These are phyloP conservation scores for Oreochromis grahami DNA, from an alignment of 2,797 vertebrate genomes.

Conservation along the genomic window DNA sequence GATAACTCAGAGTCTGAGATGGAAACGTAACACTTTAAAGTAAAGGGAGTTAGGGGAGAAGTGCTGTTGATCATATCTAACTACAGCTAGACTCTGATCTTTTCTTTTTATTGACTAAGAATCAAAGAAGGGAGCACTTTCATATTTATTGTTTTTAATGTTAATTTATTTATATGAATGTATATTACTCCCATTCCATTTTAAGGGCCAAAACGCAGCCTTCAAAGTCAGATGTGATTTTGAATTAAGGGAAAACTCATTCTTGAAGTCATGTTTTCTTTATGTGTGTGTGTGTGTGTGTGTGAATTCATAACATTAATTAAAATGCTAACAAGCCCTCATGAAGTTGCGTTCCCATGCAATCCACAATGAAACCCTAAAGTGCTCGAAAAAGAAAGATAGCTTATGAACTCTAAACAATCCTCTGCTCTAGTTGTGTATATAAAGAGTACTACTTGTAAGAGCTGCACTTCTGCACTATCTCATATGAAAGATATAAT, in stretches of 20 bases:
- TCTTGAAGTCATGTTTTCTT: not conserved
- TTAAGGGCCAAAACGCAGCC: slow-evolving; percentile 36
- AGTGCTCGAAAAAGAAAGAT: slow-evolving; percentile 52
- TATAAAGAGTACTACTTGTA: slow-evolving; percentile 54
- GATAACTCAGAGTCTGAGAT: slow-evolving; percentile 71
- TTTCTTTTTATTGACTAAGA: slow-evolving; percentile 1
- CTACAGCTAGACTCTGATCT: not conserved
- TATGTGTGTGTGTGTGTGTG: not conserved
- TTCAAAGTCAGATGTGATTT: slow-evolving; percentile 9
- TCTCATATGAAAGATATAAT: slow-evolving; percentile 51
- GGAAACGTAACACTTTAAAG: slow-evolving; percentile 48
- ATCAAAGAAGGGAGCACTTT: slow-evolving; percentile 58
- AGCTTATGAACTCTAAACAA: slow-evolving; percentile 32
- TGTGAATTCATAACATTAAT: not conserved
- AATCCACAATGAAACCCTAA: slow-evolving; percentile 47
- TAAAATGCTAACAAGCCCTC: not conserved
- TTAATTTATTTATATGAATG: slow-evolving; percentile 55
- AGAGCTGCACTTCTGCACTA: slow-evolving; percentile 68
- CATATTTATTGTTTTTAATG: slow-evolving; percentile 52
- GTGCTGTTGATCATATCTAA: not conserved
- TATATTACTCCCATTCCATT: slow-evolving; percentile 46
- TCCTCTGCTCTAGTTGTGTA: slow-evolving; percentile 42
- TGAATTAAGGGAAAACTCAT: not conserved
- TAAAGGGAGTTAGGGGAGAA: not conserved
- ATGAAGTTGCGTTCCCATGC: slow-evolving; percentile 37